Conservation (phyloP, 1,140 invertebrate genomes). For the Ceratosolen fusciceps region DNA sequence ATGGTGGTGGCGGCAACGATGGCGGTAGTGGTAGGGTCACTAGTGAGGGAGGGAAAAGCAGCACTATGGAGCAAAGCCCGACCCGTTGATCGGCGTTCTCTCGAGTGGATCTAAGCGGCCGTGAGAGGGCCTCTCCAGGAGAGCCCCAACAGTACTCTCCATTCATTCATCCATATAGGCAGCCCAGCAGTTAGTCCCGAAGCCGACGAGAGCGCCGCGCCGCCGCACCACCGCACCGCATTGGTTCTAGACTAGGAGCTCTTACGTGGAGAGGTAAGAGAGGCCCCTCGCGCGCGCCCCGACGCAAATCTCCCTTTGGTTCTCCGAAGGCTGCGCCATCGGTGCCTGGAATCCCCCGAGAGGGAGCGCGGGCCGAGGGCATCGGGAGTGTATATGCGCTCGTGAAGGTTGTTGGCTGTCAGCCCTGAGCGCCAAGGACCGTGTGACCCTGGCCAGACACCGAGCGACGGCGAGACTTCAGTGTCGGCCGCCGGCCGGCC, state of each 20-base stretch:
- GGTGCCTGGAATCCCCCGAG: constrained; percentile 12
- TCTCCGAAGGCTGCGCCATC: background rate
- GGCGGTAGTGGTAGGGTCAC: background rate
- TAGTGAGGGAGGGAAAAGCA: background rate
- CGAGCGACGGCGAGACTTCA: constrained; percentile 64
- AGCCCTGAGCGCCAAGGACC: background rate
- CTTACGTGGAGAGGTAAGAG: too few species aligned
- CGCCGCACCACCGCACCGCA: constrained; percentile 14
- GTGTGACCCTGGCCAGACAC: background rate
- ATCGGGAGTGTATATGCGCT: background rate
- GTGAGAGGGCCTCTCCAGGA: constrained; percentile 72
- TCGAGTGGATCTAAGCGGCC: constrained; percentile 72
- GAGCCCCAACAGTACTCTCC: constrained; percentile 71
- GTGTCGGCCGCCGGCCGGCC: constrained; percentile 70
- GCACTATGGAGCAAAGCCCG: background rate
- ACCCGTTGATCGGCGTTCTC: constrained; percentile 48
- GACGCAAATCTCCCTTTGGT: constrained; percentile 38
- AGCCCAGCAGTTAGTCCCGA: constrained; percentile 45
- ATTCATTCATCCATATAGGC: constrained; percentile 69
- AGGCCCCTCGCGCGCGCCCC: constrained; percentile 1
- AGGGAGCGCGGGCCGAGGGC: constrained; percentile 16
- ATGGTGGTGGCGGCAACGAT: background rate
- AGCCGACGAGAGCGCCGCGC: constrained; percentile 46
- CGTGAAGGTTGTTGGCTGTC: background rate
- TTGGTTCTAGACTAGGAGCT: constrained; percentile 22